phyloP scores from a whole-genome alignment of 2,888 invertebrate genomes.

The Neocrepidodera transversa region DNA sequence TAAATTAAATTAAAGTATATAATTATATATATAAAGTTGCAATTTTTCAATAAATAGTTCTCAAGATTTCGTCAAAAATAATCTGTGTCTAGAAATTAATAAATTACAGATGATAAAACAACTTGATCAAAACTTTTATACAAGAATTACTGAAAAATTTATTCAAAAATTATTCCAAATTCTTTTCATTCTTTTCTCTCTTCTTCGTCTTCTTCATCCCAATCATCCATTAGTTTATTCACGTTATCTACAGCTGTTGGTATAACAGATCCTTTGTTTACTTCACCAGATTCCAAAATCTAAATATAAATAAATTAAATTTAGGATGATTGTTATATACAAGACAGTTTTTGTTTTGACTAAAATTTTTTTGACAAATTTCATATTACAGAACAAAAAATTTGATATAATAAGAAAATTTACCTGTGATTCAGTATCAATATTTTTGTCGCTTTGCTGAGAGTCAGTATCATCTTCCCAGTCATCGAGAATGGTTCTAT shows the following conservation, averaged over 20 bases:
- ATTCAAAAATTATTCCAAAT: too few species aligned
- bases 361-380: neutral
- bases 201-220: conserved; percentile 60
- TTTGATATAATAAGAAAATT: too few species aligned
- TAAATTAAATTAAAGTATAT: too few species aligned
- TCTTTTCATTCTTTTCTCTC: conserved; percentile 33
- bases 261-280: conserved; percentile 3
- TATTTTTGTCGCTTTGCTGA: conserved; percentile 55
- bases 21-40: too few species aligned
- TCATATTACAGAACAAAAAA: neutral
- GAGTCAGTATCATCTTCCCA: conserved; percentile 61
- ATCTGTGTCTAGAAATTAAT: too few species aligned
- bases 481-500: conserved; percentile 56
- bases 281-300: neutral
- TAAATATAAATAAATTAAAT: neutral
- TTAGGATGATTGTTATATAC: too few species aligned
- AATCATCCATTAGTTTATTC: conserved; percentile 59
- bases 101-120: too few species aligned
- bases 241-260: conserved; percentile 52
- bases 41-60: too few species aligned
- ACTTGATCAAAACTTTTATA: too few species aligned
- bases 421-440: conserved; percentile 31
- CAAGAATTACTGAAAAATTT: too few species aligned
- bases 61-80: too few species aligned
- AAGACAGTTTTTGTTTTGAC: too few species aligned